phyloP scores from a whole-genome alignment of 2,797 vertebrate genomes.

The Lutjanus argentimaculatus region DNA sequence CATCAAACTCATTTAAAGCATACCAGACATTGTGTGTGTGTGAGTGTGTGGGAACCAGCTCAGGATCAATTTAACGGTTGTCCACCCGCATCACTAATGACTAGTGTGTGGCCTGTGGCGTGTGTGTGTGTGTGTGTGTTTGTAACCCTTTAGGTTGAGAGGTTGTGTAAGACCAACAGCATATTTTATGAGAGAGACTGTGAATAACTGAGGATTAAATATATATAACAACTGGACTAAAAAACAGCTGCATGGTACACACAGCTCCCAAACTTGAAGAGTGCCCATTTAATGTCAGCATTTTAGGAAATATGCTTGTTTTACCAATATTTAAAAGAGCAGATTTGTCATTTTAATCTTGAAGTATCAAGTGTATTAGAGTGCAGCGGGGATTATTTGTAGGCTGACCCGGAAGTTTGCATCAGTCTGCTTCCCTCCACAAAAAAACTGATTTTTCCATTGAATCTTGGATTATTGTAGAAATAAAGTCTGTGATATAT shows the following conservation, averaged over 20 bases:
- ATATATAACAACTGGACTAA: background rate
- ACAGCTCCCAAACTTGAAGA: background rate
- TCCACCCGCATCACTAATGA: constrained; percentile 49
- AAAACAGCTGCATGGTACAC: background rate
- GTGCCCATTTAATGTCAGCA: background rate
- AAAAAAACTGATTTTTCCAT: no score
- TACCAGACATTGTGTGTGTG: constrained; percentile 3
- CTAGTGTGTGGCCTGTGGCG: constrained; percentile 40
- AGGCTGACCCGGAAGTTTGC: no score
- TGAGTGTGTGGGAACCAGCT: constrained; percentile 22
- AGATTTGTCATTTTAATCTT: no score
- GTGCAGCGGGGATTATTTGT: no score
- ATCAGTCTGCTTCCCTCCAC: no score
- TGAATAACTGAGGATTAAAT: constrained; percentile 8
- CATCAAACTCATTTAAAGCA: constrained; percentile 22
- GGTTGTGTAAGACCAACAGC: constrained; percentile 9
- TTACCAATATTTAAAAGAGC: no score
- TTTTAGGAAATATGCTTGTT: background rate
- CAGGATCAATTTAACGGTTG: constrained; percentile 44
- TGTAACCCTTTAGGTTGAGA: constrained; percentile 10
- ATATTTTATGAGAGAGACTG: background rate
- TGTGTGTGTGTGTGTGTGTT: constrained; percentile 9
- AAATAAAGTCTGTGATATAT: no score
- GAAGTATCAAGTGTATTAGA: no score
- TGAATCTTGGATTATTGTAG: no score